Conservation (phyloP, 1,140 invertebrate genomes). For the Rhopalosiphum maidis region DNA sequence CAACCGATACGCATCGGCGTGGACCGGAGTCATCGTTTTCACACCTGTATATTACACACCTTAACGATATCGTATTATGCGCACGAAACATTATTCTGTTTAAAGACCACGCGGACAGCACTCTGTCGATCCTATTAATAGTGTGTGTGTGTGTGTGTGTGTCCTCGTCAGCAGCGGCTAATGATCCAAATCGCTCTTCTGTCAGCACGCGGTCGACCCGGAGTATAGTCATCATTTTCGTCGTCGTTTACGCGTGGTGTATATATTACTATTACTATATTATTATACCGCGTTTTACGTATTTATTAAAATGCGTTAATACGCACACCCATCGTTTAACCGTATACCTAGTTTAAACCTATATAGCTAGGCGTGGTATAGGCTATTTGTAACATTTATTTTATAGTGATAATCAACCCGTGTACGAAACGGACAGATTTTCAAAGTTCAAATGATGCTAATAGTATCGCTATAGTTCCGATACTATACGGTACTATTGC, state of each 20-base stretch:
- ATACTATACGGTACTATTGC: no score
- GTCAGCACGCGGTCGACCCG: neutral
- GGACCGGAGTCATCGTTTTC: constrained; percentile 36
- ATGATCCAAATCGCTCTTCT: constrained; percentile 45
- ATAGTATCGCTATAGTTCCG: no score
- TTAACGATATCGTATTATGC: neutral
- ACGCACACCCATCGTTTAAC: neutral
- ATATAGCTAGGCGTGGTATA: neutral
- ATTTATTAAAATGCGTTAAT: neutral
- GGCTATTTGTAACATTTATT: no score
- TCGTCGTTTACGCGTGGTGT: neutral
- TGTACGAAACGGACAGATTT: no score
- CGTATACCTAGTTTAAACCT: neutral
- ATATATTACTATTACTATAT: neutral
- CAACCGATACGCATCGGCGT: constrained; percentile 1
- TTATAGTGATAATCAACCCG: no score
- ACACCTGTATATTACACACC: constrained; percentile 6
- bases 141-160: neutral
- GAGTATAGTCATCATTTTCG: neutral
- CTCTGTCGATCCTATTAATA: neutral
- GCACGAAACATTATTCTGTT: neutral
- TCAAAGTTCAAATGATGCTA: no score
- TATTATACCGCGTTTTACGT: neutral
- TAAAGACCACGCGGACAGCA: neutral
- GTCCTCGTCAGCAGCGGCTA: constrained; percentile 46